Conservation (phyloP, 2,113 vertebrate genomes). For the Vicugna pacos region DNA sequence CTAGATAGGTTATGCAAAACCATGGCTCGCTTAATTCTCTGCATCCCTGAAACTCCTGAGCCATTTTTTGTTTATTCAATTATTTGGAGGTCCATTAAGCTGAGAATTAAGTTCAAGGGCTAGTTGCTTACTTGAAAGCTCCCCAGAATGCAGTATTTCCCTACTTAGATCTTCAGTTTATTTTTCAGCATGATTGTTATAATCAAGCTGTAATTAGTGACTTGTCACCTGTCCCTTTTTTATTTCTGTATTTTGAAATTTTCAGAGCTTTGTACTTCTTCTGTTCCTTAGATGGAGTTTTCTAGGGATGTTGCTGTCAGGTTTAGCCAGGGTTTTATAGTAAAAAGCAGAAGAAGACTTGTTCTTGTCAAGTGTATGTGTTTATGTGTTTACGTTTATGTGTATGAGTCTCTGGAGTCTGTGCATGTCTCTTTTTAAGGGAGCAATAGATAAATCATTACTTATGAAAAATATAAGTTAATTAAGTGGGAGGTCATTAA, state of each 20-base stretch:
- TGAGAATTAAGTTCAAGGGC: conserved; percentile 71
- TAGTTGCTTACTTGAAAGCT: conserved; percentile 58
- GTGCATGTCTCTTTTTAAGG: not conserved
- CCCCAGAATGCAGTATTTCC: conserved; percentile 28
- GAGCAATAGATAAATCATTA: not conserved
- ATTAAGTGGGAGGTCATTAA: not conserved
- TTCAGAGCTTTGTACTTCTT: not conserved
- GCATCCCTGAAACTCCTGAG: not conserved
- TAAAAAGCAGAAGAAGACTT: not conserved
- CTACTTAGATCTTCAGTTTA: conserved; percentile 22
- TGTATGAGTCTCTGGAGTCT: not conserved
- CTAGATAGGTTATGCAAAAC: conserved; percentile 51
- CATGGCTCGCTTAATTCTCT: conserved; percentile 65
- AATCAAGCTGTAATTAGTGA: conserved; percentile 45
- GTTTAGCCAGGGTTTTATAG: not conserved
- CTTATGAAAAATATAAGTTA: conserved; percentile 3
- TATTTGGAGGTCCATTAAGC: conserved; percentile 70
- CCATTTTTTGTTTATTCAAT: conserved; percentile 76
- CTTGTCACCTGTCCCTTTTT: conserved; percentile 9
- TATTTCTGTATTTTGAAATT: conserved; percentile 25
- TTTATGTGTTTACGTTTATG: not conserved
- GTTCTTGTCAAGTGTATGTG: not conserved
- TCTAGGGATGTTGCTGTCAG: not conserved
- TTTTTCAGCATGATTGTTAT: conserved; percentile 27
- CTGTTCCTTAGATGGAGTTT: not conserved